Base-by-base conservation (phyloP, 2,113 vertebrate genomes). In the Sula dactylatra region DNA sequence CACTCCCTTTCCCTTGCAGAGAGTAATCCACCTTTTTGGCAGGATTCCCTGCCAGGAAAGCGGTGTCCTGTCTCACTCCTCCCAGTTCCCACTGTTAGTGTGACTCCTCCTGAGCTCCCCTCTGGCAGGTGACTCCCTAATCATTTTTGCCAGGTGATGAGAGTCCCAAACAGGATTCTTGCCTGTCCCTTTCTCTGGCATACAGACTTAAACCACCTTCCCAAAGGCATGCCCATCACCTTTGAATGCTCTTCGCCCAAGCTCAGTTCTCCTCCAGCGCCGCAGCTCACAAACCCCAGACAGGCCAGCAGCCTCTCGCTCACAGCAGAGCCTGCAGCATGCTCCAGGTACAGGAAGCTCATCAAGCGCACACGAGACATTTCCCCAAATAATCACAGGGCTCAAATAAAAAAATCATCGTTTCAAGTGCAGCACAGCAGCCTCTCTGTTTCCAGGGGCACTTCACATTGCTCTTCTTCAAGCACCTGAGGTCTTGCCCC, bases 391-490 rank as follows among this genome's bases (percentile, higher is more conserved):
- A 83, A 80, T 36, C 62, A 54, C 59, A 81, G 29, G 12, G 38
- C 74, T 73, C 59, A 52, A 80, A 94, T 34, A 5, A 76, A 61
- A 65, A 6, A 71, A 86, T 86, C 2, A 10, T 42, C 1, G 2
- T 72, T 91, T 80, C 24, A 71, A 95, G 82, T 36, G 62, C 82
- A 92, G 70, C 45, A 73, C 73, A 85, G 89, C 64, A 83, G 34
- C 26, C 50, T 91, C 82, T 96, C 38, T 52, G 21, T 59, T 94
- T 90, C 59, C 66, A 78, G 59, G 38, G 36, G 25, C 42, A 49
- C 47, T 86, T 83, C 52, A 71, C 22, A 34, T 4, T 42, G 52
- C 59, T 87, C 50, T 72, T 67, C 71, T 91, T 67, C 32, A 84
- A 62, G 59, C 2, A 6, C 32, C 3, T n/a, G 2, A 70, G 54